A percentile compares a stretch with the other conserved stretches of the same genome.
Conservation (phyloP, 2,113 vertebrate genomes). For the Microcebus tavaratra region DNA sequence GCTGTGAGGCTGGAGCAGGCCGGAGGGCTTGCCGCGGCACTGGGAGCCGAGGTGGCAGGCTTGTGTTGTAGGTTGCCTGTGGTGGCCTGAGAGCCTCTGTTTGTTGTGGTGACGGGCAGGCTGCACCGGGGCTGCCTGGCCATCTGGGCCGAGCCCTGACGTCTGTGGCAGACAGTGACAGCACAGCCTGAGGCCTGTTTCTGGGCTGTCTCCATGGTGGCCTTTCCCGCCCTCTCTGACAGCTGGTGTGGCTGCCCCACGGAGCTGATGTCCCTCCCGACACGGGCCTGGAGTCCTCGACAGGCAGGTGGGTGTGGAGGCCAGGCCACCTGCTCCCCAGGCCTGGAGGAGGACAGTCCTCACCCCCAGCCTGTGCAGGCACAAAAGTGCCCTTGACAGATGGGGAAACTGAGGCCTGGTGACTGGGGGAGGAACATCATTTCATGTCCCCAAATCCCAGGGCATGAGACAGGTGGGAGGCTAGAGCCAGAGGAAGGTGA, state of each 20-base stretch:
- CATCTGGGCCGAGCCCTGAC: background rate
- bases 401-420: background rate
- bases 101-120: slow-evolving; percentile 60
- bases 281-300: background rate
- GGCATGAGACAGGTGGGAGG: background rate
- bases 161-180: background rate
- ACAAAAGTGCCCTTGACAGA: background rate
- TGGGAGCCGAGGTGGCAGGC: background rate
- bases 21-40: no score
- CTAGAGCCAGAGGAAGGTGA: background rate
- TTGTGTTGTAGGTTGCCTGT: background rate
- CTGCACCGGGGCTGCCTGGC: slow-evolving; percentile 59
- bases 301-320: background rate
- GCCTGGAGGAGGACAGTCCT: background rate
- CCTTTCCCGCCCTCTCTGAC: background rate
- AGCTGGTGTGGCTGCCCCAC: background rate
- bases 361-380: background rate
- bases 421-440: background rate
- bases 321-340: background rate
- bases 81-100: slow-evolving; percentile 7
- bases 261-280: background rate
- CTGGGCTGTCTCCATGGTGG: background rate
- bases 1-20: background rate
- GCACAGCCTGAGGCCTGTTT: background rate
- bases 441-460: background rate